phyloP scores from a whole-genome alignment of 2,888 invertebrate genomes.

The Schrankia costaestrigalis region DNA sequence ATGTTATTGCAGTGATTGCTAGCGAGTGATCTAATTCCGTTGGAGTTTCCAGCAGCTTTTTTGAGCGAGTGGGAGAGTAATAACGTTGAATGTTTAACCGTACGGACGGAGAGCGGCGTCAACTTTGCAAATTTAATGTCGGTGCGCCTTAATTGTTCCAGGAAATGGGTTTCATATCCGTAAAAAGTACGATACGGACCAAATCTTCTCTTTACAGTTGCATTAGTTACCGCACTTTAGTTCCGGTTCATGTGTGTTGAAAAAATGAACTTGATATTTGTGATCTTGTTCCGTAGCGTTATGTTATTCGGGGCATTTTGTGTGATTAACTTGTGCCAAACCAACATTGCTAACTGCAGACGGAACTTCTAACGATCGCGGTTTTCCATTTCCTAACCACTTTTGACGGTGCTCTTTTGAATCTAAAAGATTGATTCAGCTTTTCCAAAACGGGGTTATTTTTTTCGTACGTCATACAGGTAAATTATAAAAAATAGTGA shows the following conservation, averaged over 20 bases:
- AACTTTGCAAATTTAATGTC: constrained; percentile 45
- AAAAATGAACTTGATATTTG: constrained; percentile 18
- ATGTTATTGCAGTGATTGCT: constrained; percentile 13
- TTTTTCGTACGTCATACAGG: constrained; percentile 13
- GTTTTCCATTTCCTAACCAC: too few species aligned
- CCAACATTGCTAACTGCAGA: constrained; percentile 19
- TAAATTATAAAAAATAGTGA: constrained; percentile 5
- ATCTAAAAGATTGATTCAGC: too few species aligned
- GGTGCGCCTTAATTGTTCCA: constrained; percentile 43
- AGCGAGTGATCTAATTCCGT: constrained; percentile 10
- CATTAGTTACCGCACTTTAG: constrained; percentile 7
- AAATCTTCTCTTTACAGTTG: constrained; percentile 14
- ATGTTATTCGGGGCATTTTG: constrained; percentile 13
- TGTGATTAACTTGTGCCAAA: constrained; percentile 15
- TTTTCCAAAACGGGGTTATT: too few species aligned
- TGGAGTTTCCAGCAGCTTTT: constrained; percentile 6
- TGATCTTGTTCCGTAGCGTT: constrained; percentile 22
- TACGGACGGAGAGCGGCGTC: constrained; percentile 28
- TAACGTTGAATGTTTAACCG: constrained; percentile 36
- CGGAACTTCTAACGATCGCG: too few species aligned
- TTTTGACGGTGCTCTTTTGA: too few species aligned
- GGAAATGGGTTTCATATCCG: constrained; percentile 39
- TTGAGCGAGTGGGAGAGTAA: constrained; percentile 10
- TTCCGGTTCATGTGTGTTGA: constrained; percentile 13
- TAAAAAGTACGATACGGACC: constrained; percentile 4